Conservation (phyloP, 2,113 vertebrate species). For the Genyomyrus donnyi region DNA sequence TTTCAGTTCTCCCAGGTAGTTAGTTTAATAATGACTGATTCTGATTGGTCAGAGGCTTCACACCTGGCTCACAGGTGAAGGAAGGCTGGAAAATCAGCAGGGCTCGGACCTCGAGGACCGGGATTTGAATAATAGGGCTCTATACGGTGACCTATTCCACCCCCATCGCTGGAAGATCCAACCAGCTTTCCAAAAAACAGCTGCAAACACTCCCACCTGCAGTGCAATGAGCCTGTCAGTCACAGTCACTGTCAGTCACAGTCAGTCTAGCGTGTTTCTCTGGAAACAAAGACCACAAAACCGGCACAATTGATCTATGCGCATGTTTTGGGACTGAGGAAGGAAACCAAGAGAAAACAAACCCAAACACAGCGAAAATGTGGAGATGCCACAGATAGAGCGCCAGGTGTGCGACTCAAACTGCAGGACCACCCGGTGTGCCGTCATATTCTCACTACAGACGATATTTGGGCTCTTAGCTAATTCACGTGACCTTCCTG, state of each 20-base stretch:
- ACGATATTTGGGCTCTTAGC: not conserved
- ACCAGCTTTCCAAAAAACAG: not conserved
- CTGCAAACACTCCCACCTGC: not conserved
- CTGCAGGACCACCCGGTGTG: not conserved
- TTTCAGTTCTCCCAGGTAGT: too few species aligned
- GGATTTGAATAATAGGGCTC: too few species aligned
- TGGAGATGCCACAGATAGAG: not conserved
- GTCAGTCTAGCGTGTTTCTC: not conserved
- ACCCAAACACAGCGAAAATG: not conserved
- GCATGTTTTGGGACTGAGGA: not conserved
- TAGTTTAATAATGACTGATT: too few species aligned
- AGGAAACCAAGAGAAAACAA: not conserved
- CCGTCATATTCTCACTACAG: not conserved
- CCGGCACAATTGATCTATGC: not conserved
- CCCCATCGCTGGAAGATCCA: not conserved
- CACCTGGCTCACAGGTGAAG: too few species aligned
- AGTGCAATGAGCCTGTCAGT: not conserved
- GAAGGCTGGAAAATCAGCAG: too few species aligned
- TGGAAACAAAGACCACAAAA: not conserved
- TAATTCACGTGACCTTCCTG: not conserved
- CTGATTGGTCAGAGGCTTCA: too few species aligned
- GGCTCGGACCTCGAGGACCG: too few species aligned
- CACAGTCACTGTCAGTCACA: not conserved
- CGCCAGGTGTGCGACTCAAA: not conserved
- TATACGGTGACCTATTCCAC: not conserved